Conservation (phyloP, 2,113 vertebrate genomes). For the Rafetus swinhoei region DNA sequence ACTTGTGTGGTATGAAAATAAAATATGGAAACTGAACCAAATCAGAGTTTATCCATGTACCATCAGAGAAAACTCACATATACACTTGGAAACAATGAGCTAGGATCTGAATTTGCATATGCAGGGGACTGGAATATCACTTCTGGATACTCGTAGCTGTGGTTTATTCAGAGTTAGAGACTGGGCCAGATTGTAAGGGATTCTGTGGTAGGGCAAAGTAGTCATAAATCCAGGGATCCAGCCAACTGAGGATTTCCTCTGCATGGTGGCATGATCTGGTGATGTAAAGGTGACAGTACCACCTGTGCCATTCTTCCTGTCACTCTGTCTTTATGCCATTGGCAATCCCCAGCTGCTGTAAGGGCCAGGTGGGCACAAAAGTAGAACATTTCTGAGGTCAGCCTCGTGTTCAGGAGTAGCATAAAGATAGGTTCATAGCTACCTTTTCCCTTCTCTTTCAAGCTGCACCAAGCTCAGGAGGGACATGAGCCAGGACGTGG, state of each 20-base stretch:
- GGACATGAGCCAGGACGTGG: neutral
- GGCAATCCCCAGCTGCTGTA: neutral
- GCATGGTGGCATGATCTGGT: neutral
- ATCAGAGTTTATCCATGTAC: neutral
- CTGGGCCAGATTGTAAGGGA: accelerated
- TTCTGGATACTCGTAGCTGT: neutral
- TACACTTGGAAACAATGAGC: neutral
- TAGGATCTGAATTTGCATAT: neutral
- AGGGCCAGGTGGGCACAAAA: neutral
- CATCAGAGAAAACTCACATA: neutral
- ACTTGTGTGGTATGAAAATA: neutral
- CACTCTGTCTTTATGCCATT: neutral
- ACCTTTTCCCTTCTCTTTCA: neutral
- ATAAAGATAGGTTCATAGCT: neutral
- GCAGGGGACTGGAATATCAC: neutral
- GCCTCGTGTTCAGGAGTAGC: neutral
- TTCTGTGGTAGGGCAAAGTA: neutral
- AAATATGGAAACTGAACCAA: neutral
- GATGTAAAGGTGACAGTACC: neutral
- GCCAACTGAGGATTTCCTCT: neutral
- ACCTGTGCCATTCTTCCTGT: neutral
- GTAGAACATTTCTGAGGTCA: neutral
- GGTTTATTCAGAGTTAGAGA: neutral
- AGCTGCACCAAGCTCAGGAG: neutral
- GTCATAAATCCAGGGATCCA: accelerated